Evolutionary conservation across 53 echinoderm and acorn worm species (phyloP), one percentile per base, ranked within the genome.

Genomic region (Apostichopus leukothele): DNA sequence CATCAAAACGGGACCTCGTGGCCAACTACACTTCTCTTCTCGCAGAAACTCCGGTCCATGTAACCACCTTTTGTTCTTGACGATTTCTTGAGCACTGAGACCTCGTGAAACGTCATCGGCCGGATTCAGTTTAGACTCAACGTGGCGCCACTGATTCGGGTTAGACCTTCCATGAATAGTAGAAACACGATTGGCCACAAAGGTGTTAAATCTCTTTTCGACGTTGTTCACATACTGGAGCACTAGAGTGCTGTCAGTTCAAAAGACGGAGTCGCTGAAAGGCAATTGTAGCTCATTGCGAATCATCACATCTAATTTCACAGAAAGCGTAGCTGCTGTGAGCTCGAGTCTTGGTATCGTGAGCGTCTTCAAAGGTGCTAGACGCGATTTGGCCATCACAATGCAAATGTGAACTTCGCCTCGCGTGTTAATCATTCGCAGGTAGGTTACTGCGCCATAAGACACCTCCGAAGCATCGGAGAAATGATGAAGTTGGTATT

Each of bases 171-270:
- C 92, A 86, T 88, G 86, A 21, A 92, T 92, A 14, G 23, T 54
- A 5, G 71, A 13, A 8, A 86, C 6, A 18, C 74, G 25, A 16
- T 73, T 86, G 1, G 73, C 87, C 9, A 86, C 87, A 86, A 86
- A 86, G 16, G 87, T 86, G 4, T 73, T 51, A 74, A 73, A 86
- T 13, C 73, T 9, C 39, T 86, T 86, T 5, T 51, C 54, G 9
- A 18, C 5, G 74, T 74, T 94, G 22, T 84, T 84, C 27, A 94
- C 88, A 59, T 94, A 94, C 13, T 90, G 79, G 11, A 94, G 79
- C n/a, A 93, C 91, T 5, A 88, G 80, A 16, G 77, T 90, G 50
- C 92, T 88, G 67, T 92, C 89, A 6, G 92, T 90, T 90, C 88
- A 90, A 73, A 81, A 92, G 16, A 83, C 60, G 9, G 88, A 75